Percentiles rank a stretch among this genome's conserved stretches.
Evolutionary conservation across 2,888 invertebrate genomes (phyloP).

Genomic region (Rosalia funebris): DNA sequence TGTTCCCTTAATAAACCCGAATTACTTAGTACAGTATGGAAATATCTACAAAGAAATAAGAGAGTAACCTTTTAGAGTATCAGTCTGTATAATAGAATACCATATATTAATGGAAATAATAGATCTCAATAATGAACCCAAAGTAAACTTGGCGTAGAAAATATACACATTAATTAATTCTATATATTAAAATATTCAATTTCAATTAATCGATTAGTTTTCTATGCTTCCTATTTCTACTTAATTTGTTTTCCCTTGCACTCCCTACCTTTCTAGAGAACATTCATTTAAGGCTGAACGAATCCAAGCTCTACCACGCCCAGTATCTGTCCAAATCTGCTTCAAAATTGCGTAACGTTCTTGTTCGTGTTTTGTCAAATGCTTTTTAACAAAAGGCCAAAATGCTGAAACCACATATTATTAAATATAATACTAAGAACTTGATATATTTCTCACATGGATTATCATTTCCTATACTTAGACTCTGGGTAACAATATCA

Average conservation of each 20-base stretch:
- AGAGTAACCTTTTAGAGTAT: no score
- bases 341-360: conserved; percentile 81
- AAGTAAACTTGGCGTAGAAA: no score
- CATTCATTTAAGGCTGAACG: conserved; percentile 91
- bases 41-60: conserved; percentile 68
- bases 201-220: no score
- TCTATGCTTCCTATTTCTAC: no score
- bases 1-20: conserved; percentile 71
- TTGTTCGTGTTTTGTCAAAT: conserved; percentile 87
- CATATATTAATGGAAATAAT: no score
- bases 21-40: conserved; percentile 79
- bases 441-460: conserved; percentile 52
- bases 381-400: conserved; percentile 82
- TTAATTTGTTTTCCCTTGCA: no score
- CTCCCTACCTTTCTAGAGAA: conserved; percentile 83
- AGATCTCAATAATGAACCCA: no score
- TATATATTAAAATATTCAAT: no score
- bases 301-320: conserved; percentile 88
- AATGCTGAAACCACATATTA: conserved; percentile 67
- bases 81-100: no score
- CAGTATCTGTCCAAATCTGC: conserved; percentile 78
- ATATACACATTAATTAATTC: no score
- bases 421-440: conserved; percentile 3
- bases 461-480: conserved; percentile 59
- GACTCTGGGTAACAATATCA: conserved; percentile 72